These are phyloP conservation scores for Montipora capricornis DNA, from an alignment of 64 coral and sea anemone genomes.

Conservation along the genomic window DNA sequence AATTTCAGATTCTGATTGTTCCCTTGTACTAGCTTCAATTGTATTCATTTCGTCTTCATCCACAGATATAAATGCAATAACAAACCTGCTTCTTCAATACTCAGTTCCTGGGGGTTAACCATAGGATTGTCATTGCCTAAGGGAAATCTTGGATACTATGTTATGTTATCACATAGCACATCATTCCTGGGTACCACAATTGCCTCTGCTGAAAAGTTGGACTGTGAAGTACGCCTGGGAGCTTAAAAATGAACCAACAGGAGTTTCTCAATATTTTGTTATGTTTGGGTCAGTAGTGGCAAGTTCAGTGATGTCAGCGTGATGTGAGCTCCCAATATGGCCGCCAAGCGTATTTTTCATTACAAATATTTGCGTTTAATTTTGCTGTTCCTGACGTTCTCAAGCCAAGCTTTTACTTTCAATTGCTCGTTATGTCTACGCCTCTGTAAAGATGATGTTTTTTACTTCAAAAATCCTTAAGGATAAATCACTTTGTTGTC, in stretches of 20 bases:
- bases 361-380: too few species aligned
- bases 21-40: slow-evolving; percentile 38
- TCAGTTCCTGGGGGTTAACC: not conserved
- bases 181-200: not conserved
- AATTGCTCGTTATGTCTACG: too few species aligned
- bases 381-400: too few species aligned
- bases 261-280: slow-evolving; percentile 36
- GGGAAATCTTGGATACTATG: slow-evolving; percentile 34
- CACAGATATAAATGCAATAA: slow-evolving; percentile 22
- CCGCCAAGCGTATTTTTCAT: too few species aligned
- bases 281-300: slow-evolving; percentile 7
- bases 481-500: too few species aligned
- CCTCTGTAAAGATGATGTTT: too few species aligned
- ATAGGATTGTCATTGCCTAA: slow-evolving; percentile 1
- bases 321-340: too few species aligned
- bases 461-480: too few species aligned
- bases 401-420: too few species aligned
- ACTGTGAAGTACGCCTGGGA: slow-evolving; percentile 52
- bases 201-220: slow-evolving; percentile 53
- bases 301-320: too few species aligned
- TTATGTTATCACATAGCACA: not conserved
- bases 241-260: slow-evolving; percentile 44
- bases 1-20: slow-evolving; percentile 34
- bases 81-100: slow-evolving; percentile 15
- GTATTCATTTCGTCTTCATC: slow-evolving; percentile 36